Percentiles rank a stretch among this genome's conserved stretches.
Conservation (phyloP, 2,113 vertebrate genomes). For the Tragelaphus strepsiceros region DNA sequence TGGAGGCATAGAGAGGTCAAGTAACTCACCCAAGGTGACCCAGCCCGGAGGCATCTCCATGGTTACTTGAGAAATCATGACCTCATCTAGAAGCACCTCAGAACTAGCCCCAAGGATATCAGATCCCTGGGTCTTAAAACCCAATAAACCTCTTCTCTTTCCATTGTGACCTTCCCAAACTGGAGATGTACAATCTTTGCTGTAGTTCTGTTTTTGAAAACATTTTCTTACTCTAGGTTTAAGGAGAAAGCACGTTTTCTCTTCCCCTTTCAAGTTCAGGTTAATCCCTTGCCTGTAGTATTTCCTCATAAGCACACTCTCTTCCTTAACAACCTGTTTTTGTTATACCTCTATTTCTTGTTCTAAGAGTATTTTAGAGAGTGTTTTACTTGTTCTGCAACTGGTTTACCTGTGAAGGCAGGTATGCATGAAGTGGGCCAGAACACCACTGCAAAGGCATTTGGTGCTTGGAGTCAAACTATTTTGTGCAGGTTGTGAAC, state of each 20-base stretch:
- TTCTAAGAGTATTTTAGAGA: background rate
- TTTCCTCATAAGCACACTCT: background rate
- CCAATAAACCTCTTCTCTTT: background rate
- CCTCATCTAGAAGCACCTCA: background rate
- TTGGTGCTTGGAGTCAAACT: background rate
- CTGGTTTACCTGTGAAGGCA: background rate
- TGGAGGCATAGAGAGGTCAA: background rate
- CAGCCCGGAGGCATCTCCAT: background rate
- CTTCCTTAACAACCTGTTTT: background rate
- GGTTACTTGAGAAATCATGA: background rate
- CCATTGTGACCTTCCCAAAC: background rate
- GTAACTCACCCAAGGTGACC: background rate
- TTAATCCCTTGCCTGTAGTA: background rate
- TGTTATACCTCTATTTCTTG: background rate
- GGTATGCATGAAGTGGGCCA: too few species aligned
- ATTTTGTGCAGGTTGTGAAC: background rate
- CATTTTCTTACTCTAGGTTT: background rate
- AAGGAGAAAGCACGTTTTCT: background rate
- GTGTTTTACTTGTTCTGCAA: background rate
- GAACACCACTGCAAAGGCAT: background rate
- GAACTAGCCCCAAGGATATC: background rate
- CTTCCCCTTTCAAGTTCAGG: background rate
- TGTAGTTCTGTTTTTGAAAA: background rate
- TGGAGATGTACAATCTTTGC: background rate
- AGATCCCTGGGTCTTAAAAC: background rate